Percentiles rank a stretch among this genome's conserved stretches.
Evolutionary conservation across 2,113 vertebrate genomes (phyloP).

Genomic region (Grammatotria lemairii): DNA sequence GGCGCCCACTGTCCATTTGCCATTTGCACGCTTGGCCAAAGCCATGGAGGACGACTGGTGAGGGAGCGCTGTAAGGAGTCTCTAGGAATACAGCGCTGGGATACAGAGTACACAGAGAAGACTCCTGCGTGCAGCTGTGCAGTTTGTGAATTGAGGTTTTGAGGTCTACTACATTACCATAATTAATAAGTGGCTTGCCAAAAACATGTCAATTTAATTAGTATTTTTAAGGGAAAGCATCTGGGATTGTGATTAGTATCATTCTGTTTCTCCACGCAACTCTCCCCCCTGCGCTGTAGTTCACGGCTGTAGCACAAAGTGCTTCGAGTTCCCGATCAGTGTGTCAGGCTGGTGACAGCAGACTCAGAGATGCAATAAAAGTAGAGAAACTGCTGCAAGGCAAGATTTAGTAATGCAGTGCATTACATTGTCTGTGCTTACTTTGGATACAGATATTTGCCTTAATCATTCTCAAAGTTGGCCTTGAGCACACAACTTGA

Average conservation of each 20-base stretch:
- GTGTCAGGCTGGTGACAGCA: neutral
- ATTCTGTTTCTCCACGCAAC: neutral
- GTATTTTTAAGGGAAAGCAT: conserved; percentile 27
- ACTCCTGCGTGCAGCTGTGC: conserved; percentile 13
- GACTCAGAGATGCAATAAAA: neutral
- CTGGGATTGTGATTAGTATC: conserved; percentile 4
- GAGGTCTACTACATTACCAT: conserved; percentile 22
- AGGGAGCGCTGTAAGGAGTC: conserved; percentile 31
- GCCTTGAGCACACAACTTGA: conserved; percentile 29
- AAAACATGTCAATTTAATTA: conserved; percentile 21
- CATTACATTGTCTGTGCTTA: conserved; percentile 4
- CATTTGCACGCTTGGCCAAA: conserved; percentile 69
- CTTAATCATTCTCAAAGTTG: conserved; percentile 26
- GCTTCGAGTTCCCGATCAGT: neutral
- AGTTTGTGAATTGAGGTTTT: conserved; percentile 32
- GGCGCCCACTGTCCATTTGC: conserved; percentile 62
- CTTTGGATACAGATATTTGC: conserved; percentile 43
- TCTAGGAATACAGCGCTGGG: conserved; percentile 19
- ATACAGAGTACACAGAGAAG: conserved; percentile 29
- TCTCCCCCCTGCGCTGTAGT: neutral
- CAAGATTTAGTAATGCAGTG: conserved; percentile 11
- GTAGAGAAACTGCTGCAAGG: conserved; percentile 18
- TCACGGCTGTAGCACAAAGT: neutral
- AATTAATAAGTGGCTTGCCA: conserved; percentile 33
- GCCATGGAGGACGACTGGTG: conserved; percentile 47